Base-by-base conservation (phyloP, 2,797 vertebrate genomes). In the Clarias platycephalus region DNA sequence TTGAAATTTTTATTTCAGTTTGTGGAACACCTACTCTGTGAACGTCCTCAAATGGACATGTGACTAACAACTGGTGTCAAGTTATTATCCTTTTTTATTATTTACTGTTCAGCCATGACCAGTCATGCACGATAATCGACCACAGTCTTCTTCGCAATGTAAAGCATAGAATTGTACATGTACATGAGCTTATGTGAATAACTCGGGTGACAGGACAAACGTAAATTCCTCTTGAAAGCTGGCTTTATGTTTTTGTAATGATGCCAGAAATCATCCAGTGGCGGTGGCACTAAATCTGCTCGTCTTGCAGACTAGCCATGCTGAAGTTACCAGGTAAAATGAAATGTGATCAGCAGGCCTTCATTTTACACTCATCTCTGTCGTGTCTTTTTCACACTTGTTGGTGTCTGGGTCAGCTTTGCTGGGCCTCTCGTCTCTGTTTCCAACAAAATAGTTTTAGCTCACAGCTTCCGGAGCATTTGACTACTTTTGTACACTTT, bases 311-410 rank as follows among this genome's bases (percentile, higher is more conserved):
- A 81, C 66, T 16, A 62, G 64, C 24, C 49, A 15, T 28, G 26
- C 63, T 85, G 84, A 40, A 72, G 44, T 40, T 81, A 75, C 31
- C 49, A 75, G 71, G 60, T 10, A 80, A 74, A 24, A 49, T 70
- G 86, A 86, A 88, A 86, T 80, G 83, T 62, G 86, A 88, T 88
- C 68, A 64, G 67, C n/a, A 44, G 58, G 79, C 68, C 76, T 57
- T 83, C 67, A 55, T 28, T 64, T 83, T 71, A 37, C 68, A n/a
- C 60, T 76, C 63, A 58, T n/a, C n/a, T n/a, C n/a, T n/a, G n/a
- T n/a, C n/a, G n/a, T n/a, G n/a, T n/a, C n/a, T n/a, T n/a, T n/a
- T 63, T 82, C 18, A 79, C 75, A 70, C 83, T 60, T 62, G 57
- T 72, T 62, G 37, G 66, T 37, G 66, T 63, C 37, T 80, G 26